Evolutionary conservation across 2,797 vertebrate species (phyloP), one percentile per base, ranked within the genome.

Genomic region (Anableps anableps): DNA sequence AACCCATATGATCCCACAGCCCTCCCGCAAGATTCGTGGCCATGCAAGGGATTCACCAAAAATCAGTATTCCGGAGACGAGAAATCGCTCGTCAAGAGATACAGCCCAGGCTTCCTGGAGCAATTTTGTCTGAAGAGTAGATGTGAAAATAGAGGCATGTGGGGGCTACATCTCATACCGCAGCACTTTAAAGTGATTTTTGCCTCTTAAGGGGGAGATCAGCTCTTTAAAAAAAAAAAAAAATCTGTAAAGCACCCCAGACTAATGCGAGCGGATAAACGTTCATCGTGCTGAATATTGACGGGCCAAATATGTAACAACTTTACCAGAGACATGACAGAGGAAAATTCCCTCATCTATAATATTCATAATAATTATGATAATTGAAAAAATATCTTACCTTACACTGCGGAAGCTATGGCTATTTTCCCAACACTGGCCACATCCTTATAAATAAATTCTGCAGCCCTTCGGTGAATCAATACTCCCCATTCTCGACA

Each of bases 331-430:
- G 77, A 81, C 78, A 91, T 88, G 92, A 85, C 83, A 92, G 29
- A 83, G 84, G 77, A 83, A 89, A 85, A 89, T 50, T 36, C 38
- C 45, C 48, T 50, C 74, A 72, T 84, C 45, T 55, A 72, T 78
- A 60, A 45, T 64, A 60, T 83, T 34, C 53, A 62, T 45, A 55
- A 78, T 34, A 51, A 31, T 70, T 50, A 81, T 21, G 60, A 80
- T 72, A 10, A 53, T 14, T 53, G 41, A 70, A 66, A 71, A 36
- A 62, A 76, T 53, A 79, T 87, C 92, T 91, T 98, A 99, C 98
- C 98, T 99, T 98, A 97, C 98, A 97, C 97, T 97, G 97, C 97
- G 97, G 97, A 97, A 97, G 96, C 97, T 97, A 97, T 96, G 97
- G 97, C 97, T 98, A 96, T 97, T 97, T 97, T 96, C 95, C 97